A percentile compares a stretch with the other conserved stretches of the same genome.
Evolutionary conservation across 2,888 invertebrate genomes (phyloP).

Genomic region (Apotomis capreana): DNA sequence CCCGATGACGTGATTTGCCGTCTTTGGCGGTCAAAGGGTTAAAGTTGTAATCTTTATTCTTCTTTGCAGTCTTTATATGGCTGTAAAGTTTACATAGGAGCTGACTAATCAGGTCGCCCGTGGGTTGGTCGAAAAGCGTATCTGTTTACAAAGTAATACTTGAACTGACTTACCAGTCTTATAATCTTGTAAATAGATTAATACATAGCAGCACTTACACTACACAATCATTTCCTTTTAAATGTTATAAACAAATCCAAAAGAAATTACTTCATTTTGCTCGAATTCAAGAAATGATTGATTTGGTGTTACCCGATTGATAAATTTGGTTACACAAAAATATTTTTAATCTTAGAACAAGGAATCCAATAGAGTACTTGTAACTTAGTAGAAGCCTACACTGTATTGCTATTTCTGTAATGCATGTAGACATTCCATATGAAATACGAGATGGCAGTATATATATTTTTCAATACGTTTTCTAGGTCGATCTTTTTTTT

Average conservation of each 20-base stretch:
- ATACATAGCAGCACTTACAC: constrained; percentile 25
- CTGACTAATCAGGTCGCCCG: constrained; percentile 51
- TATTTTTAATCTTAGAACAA: too few relatives aligned
- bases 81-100: constrained; percentile 39
- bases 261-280: constrained; percentile 25
- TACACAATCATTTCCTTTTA: constrained; percentile 21
- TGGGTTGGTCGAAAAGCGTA: constrained; percentile 45
- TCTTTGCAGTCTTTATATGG: constrained; percentile 33
- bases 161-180: constrained; percentile 49
- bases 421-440: too few relatives aligned
- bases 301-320: constrained; percentile 1
- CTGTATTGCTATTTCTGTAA: too few relatives aligned
- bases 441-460: too few relatives aligned
- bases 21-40: too few relatives aligned
- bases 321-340: not conserved
- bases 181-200: constrained; percentile 19
- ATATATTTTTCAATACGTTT: too few relatives aligned
- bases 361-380: too few relatives aligned
- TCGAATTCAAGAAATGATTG: constrained; percentile 5
- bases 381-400: too few relatives aligned
- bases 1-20: too few relatives aligned
- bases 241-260: constrained; percentile 9
- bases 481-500: too few relatives aligned
- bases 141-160: constrained; percentile 36
- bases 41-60: constrained; percentile 4